Base-by-base conservation (phyloP, 2,113 vertebrate species). In the Mionectes macconnelli region DNA sequence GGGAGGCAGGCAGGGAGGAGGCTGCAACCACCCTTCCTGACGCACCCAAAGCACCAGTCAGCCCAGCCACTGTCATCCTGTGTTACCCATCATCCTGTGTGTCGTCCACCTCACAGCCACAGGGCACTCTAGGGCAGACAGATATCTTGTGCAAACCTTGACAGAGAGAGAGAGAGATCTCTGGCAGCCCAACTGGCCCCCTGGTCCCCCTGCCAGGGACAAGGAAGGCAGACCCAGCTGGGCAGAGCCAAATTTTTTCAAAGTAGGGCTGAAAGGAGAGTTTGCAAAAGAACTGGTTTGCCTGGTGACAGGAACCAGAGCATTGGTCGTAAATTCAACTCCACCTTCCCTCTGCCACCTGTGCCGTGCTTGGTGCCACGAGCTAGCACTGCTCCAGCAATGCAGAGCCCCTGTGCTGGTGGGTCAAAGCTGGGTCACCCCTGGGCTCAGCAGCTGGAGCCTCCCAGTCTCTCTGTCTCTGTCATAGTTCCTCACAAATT, bases 391-490 rank as follows among this genome's bases (percentile, higher is more conserved):
- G 75, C 44, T 50, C 37, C 17, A 2, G 77, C 37, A 2, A 4
- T 3, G 37, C 1, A 0, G 33, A 56, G 73, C 63, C 47, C 45
- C 67, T 20, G 44, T 21, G 13, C 17, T 14, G 1, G 24, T 27
- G 64, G 75, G 69, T 39, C n/a, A 50, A 44, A 22, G 49, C 59
- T 62, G 39, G 84, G 63, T 68, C 87, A 8, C 53, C 35, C 28
- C 33, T 5, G 9, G 72, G 72, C 75, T 83, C 70, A 8, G 83
- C 67, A 63, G 35, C 72, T 63, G 44, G 49, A 90, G 39, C 75
- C 30, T 37, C 86, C 66, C 13, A 8, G 37, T 95, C 94, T 94
- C 92, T 97, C 90, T 94, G 76, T 91, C 91, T 93, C 93, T 96
- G 94, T 96, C 77, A 6, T 45, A 35, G 76, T 90, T 91, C 84